Evolutionary conservation across 2,113 vertebrate genomes (phyloP).

Genomic region (Trogon surrucura): DNA sequence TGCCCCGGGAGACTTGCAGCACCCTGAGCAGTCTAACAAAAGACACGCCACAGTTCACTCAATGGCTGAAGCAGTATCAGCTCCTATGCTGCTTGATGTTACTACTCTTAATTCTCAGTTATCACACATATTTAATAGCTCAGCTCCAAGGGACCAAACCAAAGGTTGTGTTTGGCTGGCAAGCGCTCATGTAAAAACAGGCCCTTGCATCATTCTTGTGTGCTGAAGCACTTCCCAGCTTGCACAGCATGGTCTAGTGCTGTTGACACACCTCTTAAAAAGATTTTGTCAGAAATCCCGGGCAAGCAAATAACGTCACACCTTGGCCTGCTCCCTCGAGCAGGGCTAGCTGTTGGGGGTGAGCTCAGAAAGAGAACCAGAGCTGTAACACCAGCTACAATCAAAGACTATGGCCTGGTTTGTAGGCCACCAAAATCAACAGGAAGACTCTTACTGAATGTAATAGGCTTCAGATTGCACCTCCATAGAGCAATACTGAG

Average conservation of each 20-base stretch:
- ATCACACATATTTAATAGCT: background rate
- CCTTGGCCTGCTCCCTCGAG: background rate
- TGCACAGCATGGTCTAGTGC: background rate
- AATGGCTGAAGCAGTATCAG: background rate
- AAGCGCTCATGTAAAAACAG: background rate
- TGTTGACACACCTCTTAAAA: background rate
- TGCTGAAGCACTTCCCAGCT: background rate
- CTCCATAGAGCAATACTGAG: background rate
- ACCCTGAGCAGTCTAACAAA: background rate
- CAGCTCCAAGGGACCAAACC: background rate
- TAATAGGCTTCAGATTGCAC: background rate
- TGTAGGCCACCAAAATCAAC: background rate
- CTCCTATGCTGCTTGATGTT: background rate
- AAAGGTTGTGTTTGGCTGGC: background rate
- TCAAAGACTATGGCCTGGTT: background rate
- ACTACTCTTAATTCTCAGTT: background rate
- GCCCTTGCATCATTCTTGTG: background rate
- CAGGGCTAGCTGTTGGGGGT: background rate
- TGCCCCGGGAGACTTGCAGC: background rate
- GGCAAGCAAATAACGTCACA: background rate
- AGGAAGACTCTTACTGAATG: background rate
- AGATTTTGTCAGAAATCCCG: background rate
- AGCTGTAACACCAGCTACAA: background rate
- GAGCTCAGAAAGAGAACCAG: background rate
- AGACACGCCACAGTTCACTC: background rate